Evolutionary conservation across 2,888 invertebrate genomes (phyloP).

Genomic region (Cerceris ruficornis): DNA sequence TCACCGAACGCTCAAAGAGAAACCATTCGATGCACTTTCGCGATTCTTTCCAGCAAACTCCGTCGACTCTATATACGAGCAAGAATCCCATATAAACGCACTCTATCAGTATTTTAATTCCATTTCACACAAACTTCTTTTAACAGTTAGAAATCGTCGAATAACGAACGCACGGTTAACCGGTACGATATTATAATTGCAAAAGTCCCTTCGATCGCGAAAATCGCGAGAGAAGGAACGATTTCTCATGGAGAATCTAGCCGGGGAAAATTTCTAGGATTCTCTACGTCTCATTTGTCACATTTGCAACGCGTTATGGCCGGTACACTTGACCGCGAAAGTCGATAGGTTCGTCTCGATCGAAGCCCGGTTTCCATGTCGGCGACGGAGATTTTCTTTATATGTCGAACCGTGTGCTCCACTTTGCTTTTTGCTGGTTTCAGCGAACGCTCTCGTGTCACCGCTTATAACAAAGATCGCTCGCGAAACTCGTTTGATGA

Average conservation of each 20-base stretch:
- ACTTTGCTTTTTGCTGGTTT: constrained; percentile 49
- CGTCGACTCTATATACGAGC: neutral
- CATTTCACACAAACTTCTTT: neutral
- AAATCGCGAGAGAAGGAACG: neutral
- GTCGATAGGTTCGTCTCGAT: constrained; percentile 36
- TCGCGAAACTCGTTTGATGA: constrained; percentile 25
- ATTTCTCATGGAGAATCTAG: neutral
- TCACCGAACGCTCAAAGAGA: neutral
- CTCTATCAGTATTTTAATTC: too few relatives aligned
- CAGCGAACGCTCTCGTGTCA: constrained; percentile 16
- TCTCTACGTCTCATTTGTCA: constrained; percentile 53
- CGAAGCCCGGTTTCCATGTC: constrained; percentile 52
- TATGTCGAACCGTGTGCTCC: constrained; percentile 35
- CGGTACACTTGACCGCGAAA: constrained; percentile 53
- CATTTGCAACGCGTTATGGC: constrained; percentile 58
- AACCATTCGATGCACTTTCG: neutral
- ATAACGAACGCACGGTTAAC: neutral
- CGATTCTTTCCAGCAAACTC: neutral
- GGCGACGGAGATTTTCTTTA: constrained; percentile 48
- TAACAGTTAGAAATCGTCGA: neutral
- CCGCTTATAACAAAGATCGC: constrained; percentile 38
- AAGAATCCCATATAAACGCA: neutral
- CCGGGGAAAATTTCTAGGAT: neutral
- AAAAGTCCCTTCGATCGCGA: constrained; percentile 2
- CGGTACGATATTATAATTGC: constrained; percentile 4